Evolutionary conservation across 2,797 vertebrate genomes (phyloP), one percentile per base, ranked within the genome.

Genomic region (Gephyroberyx darwinii): DNA sequence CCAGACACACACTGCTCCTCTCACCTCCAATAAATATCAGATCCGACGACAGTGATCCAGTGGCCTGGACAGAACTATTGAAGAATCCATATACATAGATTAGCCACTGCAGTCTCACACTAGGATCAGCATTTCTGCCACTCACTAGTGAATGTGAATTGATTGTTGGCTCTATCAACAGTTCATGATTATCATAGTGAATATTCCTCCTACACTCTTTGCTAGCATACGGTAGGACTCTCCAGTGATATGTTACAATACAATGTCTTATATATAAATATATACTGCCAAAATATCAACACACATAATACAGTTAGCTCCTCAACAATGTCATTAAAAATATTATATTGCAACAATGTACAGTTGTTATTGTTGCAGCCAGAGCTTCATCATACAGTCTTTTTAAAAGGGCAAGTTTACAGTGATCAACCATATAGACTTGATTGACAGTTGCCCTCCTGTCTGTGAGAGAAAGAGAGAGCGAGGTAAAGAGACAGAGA

Each of bases 51-150:
- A 75, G 82, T n/a, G 75, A 86, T 88, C 78, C 80, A 80, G 80
- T 81, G 16, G 60, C 79, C 77, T 51, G 83, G 82, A 84, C 84
- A 78, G 71, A 88, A 84, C 64, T 88, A 87, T 88, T 75, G 90
- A 87, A 84, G 87, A 82, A 92, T 92, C 85, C 83, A 91, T 89
- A 86, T 69, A 48, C 81, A 90, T 86, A 87, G 86, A 90, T 91
- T 84, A 85, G 84, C 69, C 52, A 74, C 75, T 78, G 86, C 81
- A 43, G 84, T 75, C 84, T 84, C 84, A 76, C 82, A 82, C 83
- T 89, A 75, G 81, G 80, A 91, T 91, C 91, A 91, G 85, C 87
- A 83, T 37, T 87, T 85, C 86, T 89, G 88, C 85, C 85, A 69
- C 84, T 87, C 55, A 69, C 76, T 88, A 88, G 90, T 86, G 73